Evolutionary conservation across 1,140 invertebrate genomes (phyloP), one percentile per base, ranked within the genome.

Genomic region (Caerostris extrusa): DNA sequence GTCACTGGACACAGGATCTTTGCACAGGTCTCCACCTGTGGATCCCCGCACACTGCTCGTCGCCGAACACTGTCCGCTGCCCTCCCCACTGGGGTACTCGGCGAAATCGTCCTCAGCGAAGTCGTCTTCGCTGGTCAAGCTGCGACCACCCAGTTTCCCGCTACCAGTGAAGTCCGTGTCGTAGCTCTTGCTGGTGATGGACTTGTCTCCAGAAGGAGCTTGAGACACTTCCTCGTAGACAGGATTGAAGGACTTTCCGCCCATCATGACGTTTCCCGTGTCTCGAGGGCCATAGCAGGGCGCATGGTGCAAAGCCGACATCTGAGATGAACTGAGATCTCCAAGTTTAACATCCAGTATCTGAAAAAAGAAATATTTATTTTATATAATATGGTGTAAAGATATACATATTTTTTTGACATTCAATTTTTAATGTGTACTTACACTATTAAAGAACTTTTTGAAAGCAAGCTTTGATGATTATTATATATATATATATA

Each of bases 171-270:
- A 17, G 60, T 95, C 94, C 10, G 87, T 77, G 17, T 94, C 93
- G 55, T 85, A 91, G 53, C 94, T 86, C 19, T 77, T 86, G 53
- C 87, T 86, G 3, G 19, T 69, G 17, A 17, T 64, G 12, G 64
- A 71, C 5, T 85, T 83, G 17, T 88, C 93, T 4, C 55, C 86
- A 55, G 92, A 81, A 3, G 95, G 94, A 14, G 86, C 81, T 55
- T 90, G 93, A 2, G 93, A 95, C n/a, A 95, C 93, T 88, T 95
- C 95, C 69, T 95, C 95, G 64, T 95, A 95, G 8, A 94, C 93
- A 7, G 94, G 94, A 58, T 91, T 71, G 57, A 93, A 93, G 17
- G 85, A n/a, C n/a, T 93, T 93, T 5, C 82, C 67, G 14, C 58
- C 90, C 50, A 90, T 53, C 7, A 82, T 50, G 5, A 82, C 56